Evolutionary conservation across 2,888 invertebrate species (phyloP).

Genomic region (Nephrotoma flavescens): DNA sequence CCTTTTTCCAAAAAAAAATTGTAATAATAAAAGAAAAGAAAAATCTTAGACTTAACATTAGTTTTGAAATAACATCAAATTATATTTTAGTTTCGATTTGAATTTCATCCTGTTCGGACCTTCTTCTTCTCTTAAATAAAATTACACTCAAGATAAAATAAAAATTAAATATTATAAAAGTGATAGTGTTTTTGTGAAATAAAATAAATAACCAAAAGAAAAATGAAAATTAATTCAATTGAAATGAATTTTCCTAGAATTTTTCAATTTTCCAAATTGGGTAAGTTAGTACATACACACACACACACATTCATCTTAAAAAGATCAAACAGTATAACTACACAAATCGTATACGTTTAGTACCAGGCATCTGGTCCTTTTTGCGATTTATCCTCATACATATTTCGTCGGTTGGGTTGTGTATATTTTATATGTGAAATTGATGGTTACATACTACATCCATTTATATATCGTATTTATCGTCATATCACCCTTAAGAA

Average conservation of each 20-base stretch:
- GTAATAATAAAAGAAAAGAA: slow-evolving; percentile 8
- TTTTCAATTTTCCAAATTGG: neutral
- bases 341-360: neutral
- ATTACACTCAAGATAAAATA: slow-evolving; percentile 4
- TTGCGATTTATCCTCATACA: neutral
- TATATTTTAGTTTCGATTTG: neutral
- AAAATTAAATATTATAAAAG: slow-evolving; percentile 6
- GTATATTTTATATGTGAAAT: neutral
- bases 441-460: neutral
- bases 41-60: slow-evolving; percentile 36
- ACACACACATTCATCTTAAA: neutral
- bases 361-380: neutral
- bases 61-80: slow-evolving; percentile 29
- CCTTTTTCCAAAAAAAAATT: neutral
- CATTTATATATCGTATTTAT: neutral
- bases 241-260: neutral
- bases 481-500: neutral
- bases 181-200: slow-evolving; percentile 8
- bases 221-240: neutral
- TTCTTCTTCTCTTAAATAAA: neutral
- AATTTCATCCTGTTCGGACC: neutral
- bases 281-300: neutral
- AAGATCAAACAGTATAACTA: neutral
- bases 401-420: neutral
- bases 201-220: neutral